phyloP scores from a whole-genome alignment of 2,797 vertebrate species.

The Benthosema pterotum region DNA sequence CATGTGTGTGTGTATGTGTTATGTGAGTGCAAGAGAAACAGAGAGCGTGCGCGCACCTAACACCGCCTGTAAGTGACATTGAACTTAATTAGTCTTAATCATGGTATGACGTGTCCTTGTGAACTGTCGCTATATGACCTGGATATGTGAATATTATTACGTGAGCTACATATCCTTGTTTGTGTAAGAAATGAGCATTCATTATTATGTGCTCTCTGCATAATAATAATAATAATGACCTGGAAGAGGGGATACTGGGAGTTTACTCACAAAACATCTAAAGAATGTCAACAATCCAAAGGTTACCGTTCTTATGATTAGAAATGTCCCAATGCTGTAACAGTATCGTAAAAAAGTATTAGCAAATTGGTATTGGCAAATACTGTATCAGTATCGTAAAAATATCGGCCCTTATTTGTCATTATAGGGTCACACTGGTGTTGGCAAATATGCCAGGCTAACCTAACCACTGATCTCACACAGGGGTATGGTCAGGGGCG shows the following conservation, averaged over 20 bases:
- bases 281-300: not conserved
- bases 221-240: slow-evolving; percentile 14
- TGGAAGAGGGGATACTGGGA: no score
- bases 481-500: no score
- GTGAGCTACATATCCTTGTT: slow-evolving; percentile 37
- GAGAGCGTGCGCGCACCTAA: not conserved
- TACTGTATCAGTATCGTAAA: no score
- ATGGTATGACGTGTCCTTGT: slow-evolving; percentile 49
- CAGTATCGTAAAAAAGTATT: no score
- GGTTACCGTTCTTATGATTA: not conserved
- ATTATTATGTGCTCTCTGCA: slow-evolving; percentile 6
- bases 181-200: slow-evolving; percentile 33
- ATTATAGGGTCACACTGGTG: no score
- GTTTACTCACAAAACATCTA: not conserved
- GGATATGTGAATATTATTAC: slow-evolving; percentile 45
- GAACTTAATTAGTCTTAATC: slow-evolving; percentile 73
- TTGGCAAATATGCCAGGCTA: no score
- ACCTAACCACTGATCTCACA: no score
- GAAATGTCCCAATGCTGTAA: no score
- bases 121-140: slow-evolving; percentile 46
- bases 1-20: slow-evolving; percentile 2
- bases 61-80: slow-evolving; percentile 63
- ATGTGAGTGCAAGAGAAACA: slow-evolving; percentile 18
- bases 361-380: no score
- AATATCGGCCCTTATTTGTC: no score